Conservation (phyloP, 2,113 vertebrate species). For the Eolophus roseicapilla region DNA sequence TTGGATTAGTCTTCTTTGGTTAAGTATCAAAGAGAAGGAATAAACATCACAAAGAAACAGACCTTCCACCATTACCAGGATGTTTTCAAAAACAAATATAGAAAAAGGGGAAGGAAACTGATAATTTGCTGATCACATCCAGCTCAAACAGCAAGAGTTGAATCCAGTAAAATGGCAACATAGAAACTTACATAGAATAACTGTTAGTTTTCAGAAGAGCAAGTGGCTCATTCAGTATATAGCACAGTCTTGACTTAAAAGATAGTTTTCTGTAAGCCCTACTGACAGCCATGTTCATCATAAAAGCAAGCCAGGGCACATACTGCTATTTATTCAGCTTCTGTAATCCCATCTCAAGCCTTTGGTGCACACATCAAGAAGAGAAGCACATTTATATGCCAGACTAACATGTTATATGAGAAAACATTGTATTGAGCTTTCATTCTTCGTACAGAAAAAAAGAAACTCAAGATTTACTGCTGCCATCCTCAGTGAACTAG, state of each 20-base stretch:
- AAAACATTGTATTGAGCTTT: not conserved
- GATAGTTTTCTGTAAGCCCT: not conserved
- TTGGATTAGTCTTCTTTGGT: not conserved
- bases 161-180: not conserved
- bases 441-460: not conserved
- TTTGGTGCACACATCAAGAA: not conserved
- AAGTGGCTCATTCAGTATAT: not conserved
- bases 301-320: not conserved
- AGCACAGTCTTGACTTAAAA: not conserved
- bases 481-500: not conserved
- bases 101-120: not conserved
- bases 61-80: not conserved
- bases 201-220: not conserved
- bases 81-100: not conserved
- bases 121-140: not conserved
- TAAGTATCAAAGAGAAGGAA: not conserved
- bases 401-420: not conserved
- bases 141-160: not conserved
- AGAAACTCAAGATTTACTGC: not conserved
- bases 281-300: not conserved
- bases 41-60: not conserved
- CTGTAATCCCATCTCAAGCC: constrained; percentile 41
- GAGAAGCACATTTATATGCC: not conserved
- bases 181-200: not conserved
- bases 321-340: constrained; percentile 8